Base-by-base conservation (phyloP, 2,888 invertebrate species). In the Dicranocentrus wangi region DNA sequence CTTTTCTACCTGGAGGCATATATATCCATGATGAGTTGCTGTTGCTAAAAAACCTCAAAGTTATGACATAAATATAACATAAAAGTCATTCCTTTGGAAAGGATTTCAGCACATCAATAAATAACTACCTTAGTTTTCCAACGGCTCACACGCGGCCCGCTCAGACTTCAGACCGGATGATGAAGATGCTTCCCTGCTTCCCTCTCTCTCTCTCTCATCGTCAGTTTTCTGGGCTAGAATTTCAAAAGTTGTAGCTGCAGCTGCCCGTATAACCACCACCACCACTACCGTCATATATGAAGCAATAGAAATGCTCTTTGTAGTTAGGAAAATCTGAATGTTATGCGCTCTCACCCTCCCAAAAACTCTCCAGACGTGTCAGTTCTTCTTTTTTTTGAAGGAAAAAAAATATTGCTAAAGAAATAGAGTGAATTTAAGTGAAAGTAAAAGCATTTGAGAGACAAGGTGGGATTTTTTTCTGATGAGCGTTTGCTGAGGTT, bases 31-130 rank as follows among this genome's bases (percentile, higher is more conserved):
- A n/a, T n/a, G n/a, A n/a, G n/a, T 13, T 27, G n/a, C 55, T 71
- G 42, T 32, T 63, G 27, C 72, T 61, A 32, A 72, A 63, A 39
- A 72, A 51, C 61, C 72, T 72, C 72, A 63, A 72, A 72, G 63
- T 75, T 75, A 66, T 75, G 75, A 75, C 65, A 75, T 75, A 75
- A 75, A 75, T 75, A 75, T 75, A 75, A 66, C 65, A 75, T 66
- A 75, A 75, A 72, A 72, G 72, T 72, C 72, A 72, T 72, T 61
- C 72, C 61, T 72, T 61, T 32, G 42, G 32, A 71, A 47, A 43
- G 71, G 39, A 28, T 61, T 61, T 61, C 43, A 65, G 25, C 27
- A 43, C 65, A 65, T 65, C 65, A 65, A 65, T 65, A 65, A 65
- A 65, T 65, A 65, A 65, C 65, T 65, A 61, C 61, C 21, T 61